Percentiles rank a stretch among this genome's conserved stretches.
Evolutionary conservation across 2,113 vertebrate genomes (phyloP).

Genomic region (Morone chrysops): DNA sequence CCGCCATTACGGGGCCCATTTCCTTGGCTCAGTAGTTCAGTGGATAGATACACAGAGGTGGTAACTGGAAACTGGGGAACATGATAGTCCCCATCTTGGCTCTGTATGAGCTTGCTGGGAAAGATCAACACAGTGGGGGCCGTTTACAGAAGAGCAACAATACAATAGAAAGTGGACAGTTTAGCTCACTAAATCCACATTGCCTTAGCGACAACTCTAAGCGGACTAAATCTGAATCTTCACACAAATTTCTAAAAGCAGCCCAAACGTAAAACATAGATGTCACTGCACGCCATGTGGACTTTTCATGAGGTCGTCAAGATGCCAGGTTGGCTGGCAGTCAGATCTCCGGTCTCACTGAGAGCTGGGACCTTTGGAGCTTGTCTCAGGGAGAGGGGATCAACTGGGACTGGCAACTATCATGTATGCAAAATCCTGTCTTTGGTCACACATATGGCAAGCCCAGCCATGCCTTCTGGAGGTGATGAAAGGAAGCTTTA

Average conservation of each 20-base stretch:
- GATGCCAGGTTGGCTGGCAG: slow-evolving; percentile 62
- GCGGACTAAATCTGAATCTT: neutral
- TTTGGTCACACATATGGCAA: slow-evolving; percentile 62
- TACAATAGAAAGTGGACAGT: slow-evolving; percentile 31
- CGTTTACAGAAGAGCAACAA: slow-evolving; percentile 48
- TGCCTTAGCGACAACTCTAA: neutral
- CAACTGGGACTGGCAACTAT: slow-evolving; percentile 63
- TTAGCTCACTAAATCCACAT: slow-evolving; percentile 12
- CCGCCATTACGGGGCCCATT: slow-evolving; percentile 81
- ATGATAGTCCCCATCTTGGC: slow-evolving; percentile 69
- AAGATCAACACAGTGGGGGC: slow-evolving; percentile 43
- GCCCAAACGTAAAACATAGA: slow-evolving; percentile 21
- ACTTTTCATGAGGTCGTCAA: slow-evolving; percentile 37
- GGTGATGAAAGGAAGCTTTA: slow-evolving; percentile 57
- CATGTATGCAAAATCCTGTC: slow-evolving; percentile 63
- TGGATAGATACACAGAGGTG: slow-evolving; percentile 73
- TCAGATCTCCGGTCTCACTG: slow-evolving; percentile 53
- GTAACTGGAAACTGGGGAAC: slow-evolving; percentile 72
- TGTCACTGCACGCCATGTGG: slow-evolving; percentile 32
- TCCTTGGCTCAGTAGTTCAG: slow-evolving; percentile 79
- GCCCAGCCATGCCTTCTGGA: slow-evolving; percentile 35
- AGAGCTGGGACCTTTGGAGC: slow-evolving; percentile 65
- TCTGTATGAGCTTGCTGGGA: slow-evolving; percentile 50
- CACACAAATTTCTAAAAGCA: slow-evolving; percentile 14
- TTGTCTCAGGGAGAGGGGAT: slow-evolving; percentile 52